phyloP scores from a whole-genome alignment of 2,797 vertebrate species.

The Xenentodon cancila region DNA sequence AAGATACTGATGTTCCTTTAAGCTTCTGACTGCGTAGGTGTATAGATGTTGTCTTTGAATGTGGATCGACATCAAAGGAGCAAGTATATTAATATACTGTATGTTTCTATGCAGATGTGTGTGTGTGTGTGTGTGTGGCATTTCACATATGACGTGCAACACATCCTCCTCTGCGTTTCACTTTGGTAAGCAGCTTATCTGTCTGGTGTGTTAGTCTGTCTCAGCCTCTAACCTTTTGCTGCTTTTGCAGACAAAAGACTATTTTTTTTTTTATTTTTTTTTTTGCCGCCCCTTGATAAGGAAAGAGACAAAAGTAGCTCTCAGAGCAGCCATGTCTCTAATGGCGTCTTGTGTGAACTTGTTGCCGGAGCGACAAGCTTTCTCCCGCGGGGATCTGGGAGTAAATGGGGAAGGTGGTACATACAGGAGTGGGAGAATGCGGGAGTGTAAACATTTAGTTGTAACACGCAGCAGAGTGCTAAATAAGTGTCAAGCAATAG shows the following conservation, averaged over 20 bases:
- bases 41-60: conserved; percentile 6
- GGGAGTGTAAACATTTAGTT: conserved; percentile 63
- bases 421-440: conserved; percentile 47
- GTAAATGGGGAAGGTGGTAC: conserved; percentile 62
- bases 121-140: conserved; percentile 42
- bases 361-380: conserved; percentile 68
- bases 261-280: conserved; percentile 31
- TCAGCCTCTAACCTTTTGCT: conserved; percentile 76
- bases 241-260: conserved; percentile 71
- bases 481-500: conserved; percentile 35
- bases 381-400: conserved; percentile 54
- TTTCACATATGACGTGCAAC: conserved; percentile 71
- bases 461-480: conserved; percentile 32
- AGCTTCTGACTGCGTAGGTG: conserved; percentile 2
- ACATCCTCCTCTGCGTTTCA: conserved; percentile 76
- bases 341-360: conserved; percentile 62
- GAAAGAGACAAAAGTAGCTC: conserved; percentile 74
- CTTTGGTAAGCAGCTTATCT: conserved; percentile 79
- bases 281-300: conserved; percentile 67
- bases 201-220: conserved; percentile 65
- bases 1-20: conserved; percentile 29
- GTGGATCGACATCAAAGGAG: neutral
- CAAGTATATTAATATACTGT: conserved; percentile 24
- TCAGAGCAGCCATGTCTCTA: conserved; percentile 67
- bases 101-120: conserved; percentile 38